Evolutionary conservation across 2,797 vertebrate genomes (phyloP).

Genomic region (Lithobates sylvaticus): DNA sequence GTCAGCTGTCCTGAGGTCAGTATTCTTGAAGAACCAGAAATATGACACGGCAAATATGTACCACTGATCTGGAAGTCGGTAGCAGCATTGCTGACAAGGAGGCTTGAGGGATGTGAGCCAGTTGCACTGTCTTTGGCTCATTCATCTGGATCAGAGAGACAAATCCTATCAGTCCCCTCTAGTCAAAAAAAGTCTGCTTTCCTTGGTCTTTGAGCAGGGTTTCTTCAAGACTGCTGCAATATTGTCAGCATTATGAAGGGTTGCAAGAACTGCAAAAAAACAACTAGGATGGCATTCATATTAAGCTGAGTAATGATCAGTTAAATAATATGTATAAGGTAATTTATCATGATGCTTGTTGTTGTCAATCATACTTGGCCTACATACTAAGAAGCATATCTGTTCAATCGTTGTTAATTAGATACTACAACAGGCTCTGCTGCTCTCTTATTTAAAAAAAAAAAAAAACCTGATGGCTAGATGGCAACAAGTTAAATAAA

Average conservation of each 20-base stretch:
- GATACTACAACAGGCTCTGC: background rate
- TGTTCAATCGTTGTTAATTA: background rate
- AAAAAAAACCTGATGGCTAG: too few relatives aligned
- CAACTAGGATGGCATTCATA: too few relatives aligned
- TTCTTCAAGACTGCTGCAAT: too few relatives aligned
- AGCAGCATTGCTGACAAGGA: background rate
- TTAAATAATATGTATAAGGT: background rate
- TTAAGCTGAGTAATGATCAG: background rate
- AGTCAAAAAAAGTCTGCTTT: background rate
- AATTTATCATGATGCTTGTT: background rate
- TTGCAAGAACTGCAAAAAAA: too few relatives aligned
- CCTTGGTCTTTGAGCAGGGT: too few relatives aligned
- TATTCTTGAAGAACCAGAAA: background rate
- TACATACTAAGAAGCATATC: conserved; percentile 1
- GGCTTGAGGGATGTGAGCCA: background rate
- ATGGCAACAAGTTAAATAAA: too few relatives aligned
- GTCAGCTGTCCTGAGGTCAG: too few relatives aligned
- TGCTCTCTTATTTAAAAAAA: too few relatives aligned
- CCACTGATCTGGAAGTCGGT: background rate
- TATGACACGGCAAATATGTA: background rate
- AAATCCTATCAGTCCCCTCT: background rate
- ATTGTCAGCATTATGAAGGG: too few relatives aligned
- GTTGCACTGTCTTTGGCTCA: background rate
- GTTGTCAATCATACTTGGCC: conserved; percentile 8
- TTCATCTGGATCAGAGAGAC: background rate